These are phyloP conservation scores for Andrena hattorfiana DNA, from an alignment of 2,888 invertebrate species.

Conservation along the genomic window DNA sequence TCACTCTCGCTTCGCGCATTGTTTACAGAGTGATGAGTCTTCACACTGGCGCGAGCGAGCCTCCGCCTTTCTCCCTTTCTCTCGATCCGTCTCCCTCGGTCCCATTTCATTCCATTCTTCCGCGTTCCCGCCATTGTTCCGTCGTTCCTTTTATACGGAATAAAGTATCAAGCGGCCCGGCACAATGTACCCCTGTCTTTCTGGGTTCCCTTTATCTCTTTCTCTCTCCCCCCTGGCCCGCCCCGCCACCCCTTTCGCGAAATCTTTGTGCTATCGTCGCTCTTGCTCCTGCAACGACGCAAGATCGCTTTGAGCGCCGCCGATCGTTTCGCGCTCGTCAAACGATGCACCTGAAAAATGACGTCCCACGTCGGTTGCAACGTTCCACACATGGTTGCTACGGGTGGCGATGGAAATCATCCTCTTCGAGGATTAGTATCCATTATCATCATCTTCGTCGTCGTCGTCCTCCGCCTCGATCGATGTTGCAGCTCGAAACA, in stretches of 20 bases:
- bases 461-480: not conserved
- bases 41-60: constrained; percentile 80
- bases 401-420: not conserved
- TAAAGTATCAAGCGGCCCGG: constrained; percentile 83
- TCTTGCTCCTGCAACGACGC: constrained; percentile 53
- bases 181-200: constrained; percentile 83
- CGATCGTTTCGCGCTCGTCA: constrained; percentile 66
- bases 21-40: constrained; percentile 85
- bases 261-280: constrained; percentile 69
- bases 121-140: constrained; percentile 83
- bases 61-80: constrained; percentile 70
- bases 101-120: constrained; percentile 83
- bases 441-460: not conserved
- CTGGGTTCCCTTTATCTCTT: constrained; percentile 74
- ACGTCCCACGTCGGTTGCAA: constrained; percentile 24
- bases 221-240: constrained; percentile 50
- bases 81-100: constrained; percentile 76
- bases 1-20: constrained; percentile 82
- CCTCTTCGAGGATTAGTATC: not conserved
- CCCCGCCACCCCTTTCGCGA: constrained; percentile 61
- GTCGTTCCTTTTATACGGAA: constrained; percentile 83
- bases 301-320: constrained; percentile 63
- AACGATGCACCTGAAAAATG: constrained; percentile 50
- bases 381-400: not conserved
- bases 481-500: not conserved